Conservation (phyloP, 2,113 vertebrate genomes). For the Galeopterus variegatus region DNA sequence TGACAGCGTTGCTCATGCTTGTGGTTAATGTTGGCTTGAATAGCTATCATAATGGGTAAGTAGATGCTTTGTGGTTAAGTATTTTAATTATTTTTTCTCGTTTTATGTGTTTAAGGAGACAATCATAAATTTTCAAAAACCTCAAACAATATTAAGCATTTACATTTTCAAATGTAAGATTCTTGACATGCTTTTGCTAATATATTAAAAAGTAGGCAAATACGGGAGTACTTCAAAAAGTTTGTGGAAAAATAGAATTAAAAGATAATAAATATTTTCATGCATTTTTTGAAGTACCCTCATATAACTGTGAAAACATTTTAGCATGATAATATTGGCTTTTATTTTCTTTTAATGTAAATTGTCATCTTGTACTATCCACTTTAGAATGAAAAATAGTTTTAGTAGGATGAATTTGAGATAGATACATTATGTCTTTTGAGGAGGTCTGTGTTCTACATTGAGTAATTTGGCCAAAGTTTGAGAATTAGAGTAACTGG, state of each 20-base stretch:
- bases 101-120: not conserved
- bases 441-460: not conserved
- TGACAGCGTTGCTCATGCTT: not conserved
- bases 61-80: not conserved
- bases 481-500: conserved; percentile 5
- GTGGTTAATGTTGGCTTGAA: not conserved
- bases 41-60: not conserved
- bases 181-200: not conserved
- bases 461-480: not conserved
- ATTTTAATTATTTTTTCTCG: not conserved
- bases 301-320: not conserved
- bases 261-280: no score
- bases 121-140: not conserved
- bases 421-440: not conserved
- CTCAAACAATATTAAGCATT: conserved; percentile 37
- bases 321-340: not conserved
- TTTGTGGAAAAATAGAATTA: no score
- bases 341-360: not conserved
- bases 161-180: not conserved
- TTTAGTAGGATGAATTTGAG: conserved; percentile 17
- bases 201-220: not conserved
- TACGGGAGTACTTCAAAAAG: no score
- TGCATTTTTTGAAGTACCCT: no score
- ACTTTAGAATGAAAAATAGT: conserved; percentile 11
- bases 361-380: not conserved